Conservation (phyloP, 2,888 invertebrate genomes). For the Drosophila mulleri region DNA sequence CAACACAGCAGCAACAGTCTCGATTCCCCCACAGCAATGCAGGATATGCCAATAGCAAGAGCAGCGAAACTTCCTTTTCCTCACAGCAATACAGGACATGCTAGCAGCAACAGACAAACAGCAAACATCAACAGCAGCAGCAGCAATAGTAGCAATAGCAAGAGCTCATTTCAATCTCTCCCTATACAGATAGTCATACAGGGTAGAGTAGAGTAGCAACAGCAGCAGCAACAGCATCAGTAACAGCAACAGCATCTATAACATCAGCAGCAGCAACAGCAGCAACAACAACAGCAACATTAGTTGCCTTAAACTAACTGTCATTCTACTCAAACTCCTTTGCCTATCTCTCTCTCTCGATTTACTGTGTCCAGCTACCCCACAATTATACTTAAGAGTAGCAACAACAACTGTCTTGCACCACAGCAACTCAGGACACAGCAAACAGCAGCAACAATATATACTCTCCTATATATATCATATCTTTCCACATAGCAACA, state of each 20-base stretch:
- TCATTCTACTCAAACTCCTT: background rate
- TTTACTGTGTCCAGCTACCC: background rate
- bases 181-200: background rate
- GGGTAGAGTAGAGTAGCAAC: background rate
- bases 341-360: background rate
- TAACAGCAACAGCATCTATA: background rate
- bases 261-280: background rate
- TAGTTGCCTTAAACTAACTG: background rate
- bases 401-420: background rate
- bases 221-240: background rate
- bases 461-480: too few relatives aligned
- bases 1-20: background rate
- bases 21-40: background rate
- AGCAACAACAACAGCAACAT: background rate
- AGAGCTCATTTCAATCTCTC: background rate
- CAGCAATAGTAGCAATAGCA: background rate
- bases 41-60: too few relatives aligned
- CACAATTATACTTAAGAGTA: too few relatives aligned
- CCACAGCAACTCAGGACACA: background rate
- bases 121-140: background rate
- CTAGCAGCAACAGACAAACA: background rate
- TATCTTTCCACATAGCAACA: background rate
- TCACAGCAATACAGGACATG: background rate
- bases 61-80: background rate
- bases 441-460: background rate